Conservation (phyloP, 2,797 vertebrate species). For the Octomys mimax region DNA sequence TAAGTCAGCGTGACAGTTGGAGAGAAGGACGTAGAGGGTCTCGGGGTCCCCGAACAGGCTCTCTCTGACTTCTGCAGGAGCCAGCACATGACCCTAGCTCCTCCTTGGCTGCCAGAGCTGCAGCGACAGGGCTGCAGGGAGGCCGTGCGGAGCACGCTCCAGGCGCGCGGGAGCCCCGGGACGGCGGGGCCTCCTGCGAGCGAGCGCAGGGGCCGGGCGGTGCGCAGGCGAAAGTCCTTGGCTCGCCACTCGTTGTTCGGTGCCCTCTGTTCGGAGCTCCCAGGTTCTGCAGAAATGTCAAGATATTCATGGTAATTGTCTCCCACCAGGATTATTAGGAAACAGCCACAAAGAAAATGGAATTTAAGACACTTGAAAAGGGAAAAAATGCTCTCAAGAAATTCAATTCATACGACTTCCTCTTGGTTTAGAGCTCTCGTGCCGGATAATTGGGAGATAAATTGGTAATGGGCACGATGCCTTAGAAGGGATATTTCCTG, state of each 20-base stretch:
- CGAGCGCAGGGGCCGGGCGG: not conserved
- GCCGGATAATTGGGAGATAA: not conserved
- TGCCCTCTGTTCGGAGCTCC: not conserved
- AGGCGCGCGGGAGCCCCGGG: not conserved
- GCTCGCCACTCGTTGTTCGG: not conserved
- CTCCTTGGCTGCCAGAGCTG: not conserved
- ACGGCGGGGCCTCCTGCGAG: not conserved
- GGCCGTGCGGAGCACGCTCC: no score
- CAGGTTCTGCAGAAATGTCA: constrained; percentile 20
- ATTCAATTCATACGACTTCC: not conserved
- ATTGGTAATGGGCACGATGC: not conserved
- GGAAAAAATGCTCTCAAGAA: not conserved
- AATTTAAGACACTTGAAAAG: not conserved
- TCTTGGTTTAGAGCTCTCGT: not conserved
- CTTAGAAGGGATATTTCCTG: not conserved
- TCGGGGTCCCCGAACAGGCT: not conserved
- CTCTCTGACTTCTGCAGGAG: not conserved
- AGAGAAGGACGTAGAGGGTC: not conserved
- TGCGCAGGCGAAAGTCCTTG: not conserved
- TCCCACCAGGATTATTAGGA: constrained; percentile 22
- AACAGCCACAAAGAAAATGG: not conserved
- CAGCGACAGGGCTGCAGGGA: not conserved
- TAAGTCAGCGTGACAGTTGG: not conserved
- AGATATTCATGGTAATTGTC: not conserved
- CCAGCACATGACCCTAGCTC: not conserved